These are phyloP conservation scores for Styela plicata DNA, from an alignment of 23 tunicate species.

Conservation along the genomic window DNA sequence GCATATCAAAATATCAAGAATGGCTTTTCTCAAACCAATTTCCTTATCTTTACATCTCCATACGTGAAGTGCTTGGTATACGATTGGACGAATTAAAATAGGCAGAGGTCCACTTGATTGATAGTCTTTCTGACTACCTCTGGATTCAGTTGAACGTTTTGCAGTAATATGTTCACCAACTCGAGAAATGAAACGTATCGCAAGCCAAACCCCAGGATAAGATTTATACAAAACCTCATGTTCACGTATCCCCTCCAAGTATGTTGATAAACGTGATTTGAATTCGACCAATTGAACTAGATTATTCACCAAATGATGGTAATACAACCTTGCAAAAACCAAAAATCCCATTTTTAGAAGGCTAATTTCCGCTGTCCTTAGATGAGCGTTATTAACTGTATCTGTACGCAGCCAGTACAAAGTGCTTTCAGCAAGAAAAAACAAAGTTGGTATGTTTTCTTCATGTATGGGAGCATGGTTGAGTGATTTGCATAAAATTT, in stretches of 20 bases:
- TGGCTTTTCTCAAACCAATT: slow-evolving; percentile 57
- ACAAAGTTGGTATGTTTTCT: slow-evolving; percentile 79
- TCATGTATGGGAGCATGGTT: slow-evolving; percentile 78
- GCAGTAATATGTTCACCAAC: slow-evolving; percentile 63
- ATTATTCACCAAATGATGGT: slow-evolving; percentile 57
- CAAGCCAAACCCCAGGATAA: slow-evolving; percentile 63
- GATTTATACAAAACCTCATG: slow-evolving; percentile 49
- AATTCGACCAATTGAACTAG: slow-evolving; percentile 55
- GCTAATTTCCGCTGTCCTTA: slow-evolving; percentile 66
- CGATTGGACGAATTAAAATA: slow-evolving; percentile 52
- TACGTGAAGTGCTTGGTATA: slow-evolving; percentile 53
- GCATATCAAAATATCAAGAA: slow-evolving; percentile 42
- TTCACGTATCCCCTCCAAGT: slow-evolving; percentile 63
- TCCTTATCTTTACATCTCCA: slow-evolving; percentile 30
- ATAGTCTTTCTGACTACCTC: background rate
- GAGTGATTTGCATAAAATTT: slow-evolving; percentile 52
- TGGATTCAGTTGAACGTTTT: slow-evolving; percentile 3
- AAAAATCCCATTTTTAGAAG: slow-evolving; percentile 82
- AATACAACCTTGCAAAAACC: slow-evolving; percentile 69
- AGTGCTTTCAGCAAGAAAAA: slow-evolving; percentile 87
- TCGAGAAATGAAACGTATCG: slow-evolving; percentile 35
- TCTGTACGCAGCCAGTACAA: slow-evolving; percentile 81
- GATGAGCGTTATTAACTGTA: slow-evolving; percentile 48
- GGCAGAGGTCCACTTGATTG: background rate
- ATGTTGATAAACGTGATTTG: slow-evolving; percentile 59